Conservation (phyloP, 2,888 invertebrate genomes). For the Acanthosepion esculentum region DNA sequence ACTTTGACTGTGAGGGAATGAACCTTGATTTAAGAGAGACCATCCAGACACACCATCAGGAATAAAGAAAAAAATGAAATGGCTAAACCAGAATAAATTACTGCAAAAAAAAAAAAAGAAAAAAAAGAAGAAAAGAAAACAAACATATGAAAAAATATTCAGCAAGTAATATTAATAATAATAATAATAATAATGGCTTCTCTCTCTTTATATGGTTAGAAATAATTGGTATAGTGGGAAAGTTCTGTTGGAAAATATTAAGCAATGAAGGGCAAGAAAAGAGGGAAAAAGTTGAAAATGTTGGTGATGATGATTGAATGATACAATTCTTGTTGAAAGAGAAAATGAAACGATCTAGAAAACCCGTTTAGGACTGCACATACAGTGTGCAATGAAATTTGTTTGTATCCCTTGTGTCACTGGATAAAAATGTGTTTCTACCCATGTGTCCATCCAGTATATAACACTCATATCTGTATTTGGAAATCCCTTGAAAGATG, state of each 20-base stretch:
- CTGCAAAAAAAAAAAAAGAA: not conserved
- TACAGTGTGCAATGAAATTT: not conserved
- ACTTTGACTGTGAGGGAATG: conserved; percentile 1
- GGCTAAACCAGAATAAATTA: conserved; percentile 11
- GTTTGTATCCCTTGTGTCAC: not conserved
- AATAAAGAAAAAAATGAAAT: not conserved
- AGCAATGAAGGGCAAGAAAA: not conserved
- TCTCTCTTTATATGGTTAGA: conserved; percentile 21
- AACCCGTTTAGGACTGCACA: not conserved
- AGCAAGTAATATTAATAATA: not conserved
- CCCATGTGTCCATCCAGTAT: not conserved
- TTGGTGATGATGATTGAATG: not conserved
- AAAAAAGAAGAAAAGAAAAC: too few species aligned
- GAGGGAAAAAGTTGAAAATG: not conserved
- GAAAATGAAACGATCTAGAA: not conserved
- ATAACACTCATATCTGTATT: not conserved
- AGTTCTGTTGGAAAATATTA: not conserved
- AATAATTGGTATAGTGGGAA: not conserved
- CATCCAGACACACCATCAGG: conserved; percentile 33
- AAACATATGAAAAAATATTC: not conserved
- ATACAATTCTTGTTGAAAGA: not conserved
- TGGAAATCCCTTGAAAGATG: not conserved
- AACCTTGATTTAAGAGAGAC: conserved; percentile 33
- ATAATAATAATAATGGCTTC: conserved; percentile 33
- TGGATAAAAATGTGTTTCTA: not conserved